A percentile compares a stretch with the other conserved stretches of the same genome.
Evolutionary conservation across 2,888 invertebrate species (phyloP).

Genomic region (Antitype chi): DNA sequence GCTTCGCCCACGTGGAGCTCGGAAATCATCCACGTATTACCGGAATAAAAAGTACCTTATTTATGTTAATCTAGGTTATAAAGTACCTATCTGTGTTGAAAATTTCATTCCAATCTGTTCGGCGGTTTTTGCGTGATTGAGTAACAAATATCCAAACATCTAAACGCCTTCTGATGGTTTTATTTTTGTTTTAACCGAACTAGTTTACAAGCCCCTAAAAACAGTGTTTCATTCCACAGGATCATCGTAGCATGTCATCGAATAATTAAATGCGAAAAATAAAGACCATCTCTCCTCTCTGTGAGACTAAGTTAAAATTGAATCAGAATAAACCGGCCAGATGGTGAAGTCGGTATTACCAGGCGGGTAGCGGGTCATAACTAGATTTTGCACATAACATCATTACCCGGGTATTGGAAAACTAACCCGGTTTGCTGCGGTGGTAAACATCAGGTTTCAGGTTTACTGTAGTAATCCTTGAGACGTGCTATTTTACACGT

Average conservation of each 20-base stretch:
- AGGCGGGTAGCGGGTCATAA: slow-evolving; percentile 37
- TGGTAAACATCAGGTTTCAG: slow-evolving; percentile 35
- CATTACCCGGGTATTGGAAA: slow-evolving; percentile 44
- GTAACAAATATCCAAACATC: too few species aligned
- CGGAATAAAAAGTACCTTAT: too few species aligned
- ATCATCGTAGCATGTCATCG: not conserved
- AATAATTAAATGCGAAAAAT: slow-evolving; percentile 3
- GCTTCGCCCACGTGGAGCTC: too few species aligned
- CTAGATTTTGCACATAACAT: slow-evolving; percentile 50
- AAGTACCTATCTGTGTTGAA: too few species aligned
- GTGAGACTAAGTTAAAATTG: slow-evolving; percentile 42
- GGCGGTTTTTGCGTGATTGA: too few species aligned
- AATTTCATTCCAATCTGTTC: too few species aligned
- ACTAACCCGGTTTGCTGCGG: slow-evolving; percentile 34
- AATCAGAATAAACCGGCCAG: slow-evolving; percentile 49
- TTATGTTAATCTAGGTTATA: too few species aligned
- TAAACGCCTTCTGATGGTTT: too few species aligned
- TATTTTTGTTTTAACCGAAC: not conserved
- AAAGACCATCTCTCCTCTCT: slow-evolving; percentile 9
- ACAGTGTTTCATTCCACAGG: too few species aligned
- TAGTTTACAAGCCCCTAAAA: not conserved
- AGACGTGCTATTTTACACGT: not conserved
- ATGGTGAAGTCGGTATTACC: slow-evolving; percentile 23
- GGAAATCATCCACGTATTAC: too few species aligned
- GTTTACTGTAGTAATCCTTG: not conserved